Conservation (phyloP, 53 echinoderm and acorn worm genomes). For the Arbacia lixula region DNA sequence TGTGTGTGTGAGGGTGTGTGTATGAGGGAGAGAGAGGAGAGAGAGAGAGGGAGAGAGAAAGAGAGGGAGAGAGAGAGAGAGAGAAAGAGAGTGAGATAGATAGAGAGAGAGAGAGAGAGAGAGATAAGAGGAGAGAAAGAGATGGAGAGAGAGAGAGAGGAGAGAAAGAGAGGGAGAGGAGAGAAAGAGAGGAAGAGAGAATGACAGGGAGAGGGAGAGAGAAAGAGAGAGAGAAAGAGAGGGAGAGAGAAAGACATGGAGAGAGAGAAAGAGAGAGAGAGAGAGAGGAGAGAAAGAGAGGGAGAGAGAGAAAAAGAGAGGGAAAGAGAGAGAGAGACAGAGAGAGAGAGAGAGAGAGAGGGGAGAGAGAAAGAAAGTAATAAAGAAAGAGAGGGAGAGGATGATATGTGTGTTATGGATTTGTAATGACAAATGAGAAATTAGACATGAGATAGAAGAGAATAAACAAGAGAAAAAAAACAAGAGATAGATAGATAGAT, state of each 20-base stretch:
- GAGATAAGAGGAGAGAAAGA: not conserved
- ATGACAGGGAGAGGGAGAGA: not conserved
- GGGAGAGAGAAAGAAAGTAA: not conserved
- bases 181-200: not conserved
- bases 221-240: not conserved
- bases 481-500: not conserved
- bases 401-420: not conserved
- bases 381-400: not conserved
- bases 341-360: too few relatives aligned
- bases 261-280: not conserved
- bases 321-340: not conserved
- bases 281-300: not conserved
- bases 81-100: not conserved
- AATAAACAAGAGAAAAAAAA: not conserved
- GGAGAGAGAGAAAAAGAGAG: not conserved
- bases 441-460: not conserved
- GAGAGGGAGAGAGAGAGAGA: slow-evolving; percentile 4
- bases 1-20: not conserved
- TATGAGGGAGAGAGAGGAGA: not conserved
- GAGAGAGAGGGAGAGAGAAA: not conserved
- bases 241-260: not conserved
- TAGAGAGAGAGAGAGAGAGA: not conserved
- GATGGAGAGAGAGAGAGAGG: not conserved
- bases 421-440: not conserved
- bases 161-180: not conserved